Evolutionary conservation across 2,888 invertebrate genomes (phyloP).

Genomic region (Syritta pipiens): DNA sequence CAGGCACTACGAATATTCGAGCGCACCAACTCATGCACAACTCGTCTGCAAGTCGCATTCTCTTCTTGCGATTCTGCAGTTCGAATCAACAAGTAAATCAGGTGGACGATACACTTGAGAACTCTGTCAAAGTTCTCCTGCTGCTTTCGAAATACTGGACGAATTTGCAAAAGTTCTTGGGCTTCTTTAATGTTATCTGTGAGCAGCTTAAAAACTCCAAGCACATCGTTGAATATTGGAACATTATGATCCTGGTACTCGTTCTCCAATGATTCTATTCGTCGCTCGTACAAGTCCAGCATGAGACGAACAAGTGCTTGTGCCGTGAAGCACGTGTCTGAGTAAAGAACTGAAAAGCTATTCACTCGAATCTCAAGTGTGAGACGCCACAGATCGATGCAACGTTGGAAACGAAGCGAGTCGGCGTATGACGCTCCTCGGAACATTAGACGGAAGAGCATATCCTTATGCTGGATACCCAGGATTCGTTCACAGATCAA

Average conservation of each 20-base stretch:
- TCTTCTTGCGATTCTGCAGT: conserved; percentile 82
- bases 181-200: conserved; percentile 83
- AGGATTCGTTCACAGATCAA: conserved; percentile 93
- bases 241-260: conserved; percentile 80
- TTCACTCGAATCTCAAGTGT: conserved; percentile 89
- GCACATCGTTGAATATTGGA: conserved; percentile 85
- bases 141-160: conserved; percentile 88
- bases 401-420: conserved; percentile 87
- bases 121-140: conserved; percentile 90
- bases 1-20: conserved; percentile 85
- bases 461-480: conserved; percentile 92
- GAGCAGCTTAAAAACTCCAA: conserved; percentile 85
- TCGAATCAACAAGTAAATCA: conserved; percentile 84
- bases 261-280: conserved; percentile 80
- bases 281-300: conserved; percentile 85
- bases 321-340: conserved; percentile 91
- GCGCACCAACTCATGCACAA: conserved; percentile 80
- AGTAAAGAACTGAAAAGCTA: conserved; percentile 87
- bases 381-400: conserved; percentile 92
- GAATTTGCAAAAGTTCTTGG: conserved; percentile 80
- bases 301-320: conserved; percentile 92
- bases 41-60: conserved; percentile 77
- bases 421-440: conserved; percentile 88
- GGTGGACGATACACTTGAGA: conserved; percentile 88
- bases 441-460: conserved; percentile 88